Evolutionary conservation across 1,140 invertebrate species (phyloP).

Genomic region (Acromyrmex charruanus): DNA sequence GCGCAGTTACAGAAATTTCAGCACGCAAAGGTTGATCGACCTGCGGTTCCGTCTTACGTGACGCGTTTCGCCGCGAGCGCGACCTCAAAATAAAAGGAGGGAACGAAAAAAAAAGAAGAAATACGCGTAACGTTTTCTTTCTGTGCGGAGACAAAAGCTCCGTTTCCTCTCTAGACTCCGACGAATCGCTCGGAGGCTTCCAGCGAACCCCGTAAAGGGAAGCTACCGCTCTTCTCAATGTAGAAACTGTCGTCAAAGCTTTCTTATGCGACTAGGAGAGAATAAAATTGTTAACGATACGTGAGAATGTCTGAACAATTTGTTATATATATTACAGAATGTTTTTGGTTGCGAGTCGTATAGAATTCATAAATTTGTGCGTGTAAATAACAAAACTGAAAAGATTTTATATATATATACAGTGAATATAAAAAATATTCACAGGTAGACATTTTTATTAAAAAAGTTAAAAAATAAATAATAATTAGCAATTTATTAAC

Average conservation of each 20-base stretch:
- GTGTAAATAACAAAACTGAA: background rate
- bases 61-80: slow-evolving; percentile 44
- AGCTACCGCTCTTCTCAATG: slow-evolving; percentile 37
- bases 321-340: background rate
- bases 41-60: slow-evolving; percentile 52
- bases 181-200: slow-evolving; percentile 31
- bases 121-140: slow-evolving; percentile 58
- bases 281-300: slow-evolving; percentile 49
- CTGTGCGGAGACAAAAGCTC: slow-evolving; percentile 41
- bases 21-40: slow-evolving; percentile 67
- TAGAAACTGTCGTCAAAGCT: slow-evolving; percentile 20
- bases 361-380: slow-evolving; percentile 2
- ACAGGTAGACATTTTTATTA: too few relatives aligned
- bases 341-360: background rate
- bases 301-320: slow-evolving; percentile 15
- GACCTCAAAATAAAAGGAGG: slow-evolving; percentile 48
- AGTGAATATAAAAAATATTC: too few relatives aligned
- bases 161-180: slow-evolving; percentile 46
- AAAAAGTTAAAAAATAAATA: too few relatives aligned
- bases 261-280: background rate
- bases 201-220: slow-evolving; percentile 37
- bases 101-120: slow-evolving; percentile 51
- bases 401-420: too few relatives aligned
- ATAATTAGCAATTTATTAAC: too few relatives aligned
- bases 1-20: slow-evolving; percentile 62